Conservation (phyloP, 2,888 invertebrate species). For the Phortica okadai region DNA sequence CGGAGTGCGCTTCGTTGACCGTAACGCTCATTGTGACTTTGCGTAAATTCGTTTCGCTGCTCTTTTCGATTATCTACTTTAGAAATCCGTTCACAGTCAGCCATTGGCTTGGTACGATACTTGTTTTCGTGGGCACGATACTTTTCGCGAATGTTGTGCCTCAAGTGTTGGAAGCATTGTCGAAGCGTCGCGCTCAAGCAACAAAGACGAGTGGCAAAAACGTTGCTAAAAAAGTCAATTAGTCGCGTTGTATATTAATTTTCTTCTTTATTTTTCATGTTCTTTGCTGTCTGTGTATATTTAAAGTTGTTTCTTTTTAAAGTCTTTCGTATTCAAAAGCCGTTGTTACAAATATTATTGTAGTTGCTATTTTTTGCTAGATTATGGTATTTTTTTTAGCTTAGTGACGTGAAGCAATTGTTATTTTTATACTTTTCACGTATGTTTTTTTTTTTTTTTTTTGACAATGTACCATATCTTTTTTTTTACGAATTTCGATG, state of each 20-base stretch:
- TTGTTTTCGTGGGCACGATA: conserved; percentile 95
- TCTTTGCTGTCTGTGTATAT: neutral
- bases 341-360: neutral
- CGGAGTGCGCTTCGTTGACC: conserved; percentile 94
- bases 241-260: neutral
- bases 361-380: neutral
- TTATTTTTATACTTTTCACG: too few species aligned
- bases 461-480: too few species aligned
- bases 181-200: conserved; percentile 34
- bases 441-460: too few species aligned
- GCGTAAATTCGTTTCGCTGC: conserved; percentile 94
- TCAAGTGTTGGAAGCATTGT: conserved; percentile 57
- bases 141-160: conserved; percentile 90
- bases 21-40: conserved; percentile 97
- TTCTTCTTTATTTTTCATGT: neutral
- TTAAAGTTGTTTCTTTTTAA: neutral
- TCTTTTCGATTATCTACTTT: conserved; percentile 96
- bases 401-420: too few species aligned
- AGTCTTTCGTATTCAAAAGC: neutral
- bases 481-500: too few species aligned
- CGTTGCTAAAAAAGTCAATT: neutral
- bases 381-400: neutral
- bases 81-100: conserved; percentile 93
- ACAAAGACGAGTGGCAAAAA: neutral
- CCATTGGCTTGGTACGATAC: conserved; percentile 93